Evolutionary conservation across 2,888 invertebrate species (phyloP), one percentile per base, ranked within the genome.

Genomic region (Lissocephala sabroskyi): DNA sequence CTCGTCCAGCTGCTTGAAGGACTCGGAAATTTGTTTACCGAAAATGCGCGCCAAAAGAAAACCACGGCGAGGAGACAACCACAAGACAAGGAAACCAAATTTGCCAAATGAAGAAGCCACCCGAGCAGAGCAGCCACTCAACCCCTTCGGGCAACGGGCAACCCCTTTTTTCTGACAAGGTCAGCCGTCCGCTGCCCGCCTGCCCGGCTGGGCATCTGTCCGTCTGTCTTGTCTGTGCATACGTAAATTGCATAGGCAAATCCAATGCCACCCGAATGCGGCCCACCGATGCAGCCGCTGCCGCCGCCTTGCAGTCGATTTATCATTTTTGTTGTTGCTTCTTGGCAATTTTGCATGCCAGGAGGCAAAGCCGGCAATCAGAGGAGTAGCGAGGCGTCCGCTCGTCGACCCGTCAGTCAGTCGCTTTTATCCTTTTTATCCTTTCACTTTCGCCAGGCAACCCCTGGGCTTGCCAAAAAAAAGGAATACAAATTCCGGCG

Each of bases 371-470:
- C 19, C 11, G 18, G 54, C 62, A 62, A 52, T 57, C 58, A 48
- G 19, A 43, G n/a, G n/a, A n/a, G n/a, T n/a, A n/a, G n/a, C n/a
- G n/a, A n/a, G n/a, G n/a, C n/a, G n/a, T n/a, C n/a, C n/a, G n/a
- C n/a, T n/a, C n/a, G n/a, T n/a, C n/a, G 33, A 56, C 42, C 49
- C 44, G 47, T 51, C 23, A 44, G 43, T 26, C n/a, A n/a, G n/a
- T n/a, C n/a, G n/a, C 53, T 56, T 49, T 55, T 64, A 71, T 71
- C 71, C 75, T 71, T 58, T 63, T 42, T 52, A 64, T 71, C 71
- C 71, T 77, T 73, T 73, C 75, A 75, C 71, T 73, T 73, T 73
- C 71, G 65, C 56, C 75, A n/a, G 65, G 63, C 66, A 62, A 76
- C 47, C 26, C 9, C 59, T 44, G 28, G 37, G 66, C 62, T 70